These are phyloP conservation scores for Dinomys branickii DNA, from an alignment of 2,113 vertebrate species.

Conservation along the genomic window DNA sequence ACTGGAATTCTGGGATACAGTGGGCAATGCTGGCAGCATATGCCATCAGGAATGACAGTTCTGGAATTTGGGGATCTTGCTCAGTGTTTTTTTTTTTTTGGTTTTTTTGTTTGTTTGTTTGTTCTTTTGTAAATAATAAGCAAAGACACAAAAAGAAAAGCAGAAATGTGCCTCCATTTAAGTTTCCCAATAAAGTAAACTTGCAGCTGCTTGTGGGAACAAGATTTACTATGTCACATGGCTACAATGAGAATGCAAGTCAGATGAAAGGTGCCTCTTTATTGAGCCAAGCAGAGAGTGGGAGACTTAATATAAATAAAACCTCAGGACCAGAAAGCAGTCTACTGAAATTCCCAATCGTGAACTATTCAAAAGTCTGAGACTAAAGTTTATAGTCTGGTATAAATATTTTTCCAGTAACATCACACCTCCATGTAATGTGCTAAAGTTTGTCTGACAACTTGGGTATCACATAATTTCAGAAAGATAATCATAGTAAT, in stretches of 20 bases:
- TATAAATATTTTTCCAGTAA: conserved; percentile 65
- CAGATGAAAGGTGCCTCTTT: conserved; percentile 3
- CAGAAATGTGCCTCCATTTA: background rate
- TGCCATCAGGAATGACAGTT: background rate
- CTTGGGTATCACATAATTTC: background rate
- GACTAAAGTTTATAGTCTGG: conserved; percentile 46
- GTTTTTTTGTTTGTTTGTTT: no score
- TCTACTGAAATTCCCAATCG: conserved; percentile 25
- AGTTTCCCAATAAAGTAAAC: conserved; percentile 5
- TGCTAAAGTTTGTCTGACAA: conserved; percentile 21
- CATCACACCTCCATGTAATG: conserved; percentile 41
- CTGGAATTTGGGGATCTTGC: background rate
- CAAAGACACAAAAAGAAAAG: background rate
- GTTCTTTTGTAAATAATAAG: background rate
- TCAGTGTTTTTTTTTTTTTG: background rate
- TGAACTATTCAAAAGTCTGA: conserved; percentile 27
- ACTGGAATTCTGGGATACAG: background rate
- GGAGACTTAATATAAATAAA: conserved; percentile 20
- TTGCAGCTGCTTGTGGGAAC: background rate
- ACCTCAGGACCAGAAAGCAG: background rate
- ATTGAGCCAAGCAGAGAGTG: background rate
- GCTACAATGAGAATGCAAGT: background rate
- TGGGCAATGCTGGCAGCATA: background rate
- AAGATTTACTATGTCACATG: background rate
- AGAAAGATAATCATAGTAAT: conserved; percentile 49